A percentile compares a stretch with the other conserved stretches of the same genome.
These are phyloP conservation scores for Megaceryle maxima DNA, from an alignment of 2,113 vertebrate species.

Conservation along the genomic window DNA sequence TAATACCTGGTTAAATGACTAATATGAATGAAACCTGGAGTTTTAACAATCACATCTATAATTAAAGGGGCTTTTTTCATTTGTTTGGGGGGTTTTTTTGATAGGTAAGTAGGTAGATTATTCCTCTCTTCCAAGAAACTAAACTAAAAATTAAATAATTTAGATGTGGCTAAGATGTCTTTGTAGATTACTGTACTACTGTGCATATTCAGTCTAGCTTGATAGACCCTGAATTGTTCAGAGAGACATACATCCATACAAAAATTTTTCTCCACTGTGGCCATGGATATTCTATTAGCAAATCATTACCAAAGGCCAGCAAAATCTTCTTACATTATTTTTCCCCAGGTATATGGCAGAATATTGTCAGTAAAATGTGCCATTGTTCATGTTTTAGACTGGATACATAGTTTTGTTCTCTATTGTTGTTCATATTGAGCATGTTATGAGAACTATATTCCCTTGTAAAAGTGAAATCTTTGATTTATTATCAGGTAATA, in stretches of 20 bases:
- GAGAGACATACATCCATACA: rapidly evolving
- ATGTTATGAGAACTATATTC: background rate
- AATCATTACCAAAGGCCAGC: background rate
- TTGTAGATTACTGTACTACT: background rate
- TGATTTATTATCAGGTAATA: background rate
- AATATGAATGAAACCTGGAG: background rate
- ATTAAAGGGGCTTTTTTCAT: background rate
- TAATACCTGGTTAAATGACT: background rate
- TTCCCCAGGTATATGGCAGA: background rate
- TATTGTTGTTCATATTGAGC: background rate
- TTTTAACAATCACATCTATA: background rate
- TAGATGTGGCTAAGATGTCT: background rate
- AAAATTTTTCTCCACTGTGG: background rate
- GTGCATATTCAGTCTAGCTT: background rate
- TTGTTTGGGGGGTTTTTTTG: background rate
- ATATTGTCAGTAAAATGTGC: background rate
- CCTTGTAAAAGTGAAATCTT: background rate
- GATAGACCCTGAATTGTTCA: background rate
- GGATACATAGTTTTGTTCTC: background rate
- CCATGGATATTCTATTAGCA: background rate
- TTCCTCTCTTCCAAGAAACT: background rate
- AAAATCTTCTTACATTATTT: background rate
- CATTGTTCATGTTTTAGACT: background rate
- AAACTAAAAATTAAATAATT: background rate
- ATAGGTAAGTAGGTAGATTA: background rate